Conservation (phyloP, 2,888 invertebrate genomes). For the Spisula subtruncata region DNA sequence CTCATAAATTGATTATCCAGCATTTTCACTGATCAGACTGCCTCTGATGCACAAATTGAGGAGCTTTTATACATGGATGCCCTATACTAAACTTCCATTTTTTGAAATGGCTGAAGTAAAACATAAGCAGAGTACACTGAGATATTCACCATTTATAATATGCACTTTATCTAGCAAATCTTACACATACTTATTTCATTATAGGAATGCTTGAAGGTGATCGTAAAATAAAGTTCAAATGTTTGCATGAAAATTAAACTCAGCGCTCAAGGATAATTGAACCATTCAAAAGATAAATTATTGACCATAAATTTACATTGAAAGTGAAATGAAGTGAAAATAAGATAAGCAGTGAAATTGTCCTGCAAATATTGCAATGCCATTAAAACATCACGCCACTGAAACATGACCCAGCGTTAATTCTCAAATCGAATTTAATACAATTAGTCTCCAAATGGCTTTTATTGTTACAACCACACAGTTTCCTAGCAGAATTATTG, state of each 20-base stretch:
- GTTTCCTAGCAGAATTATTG: background rate
- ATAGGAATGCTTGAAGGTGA: background rate
- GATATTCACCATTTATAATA: too few relatives aligned
- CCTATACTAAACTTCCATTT: too few relatives aligned
- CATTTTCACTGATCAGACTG: too few relatives aligned
- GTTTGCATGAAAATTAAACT: conserved; percentile 15
- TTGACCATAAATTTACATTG: background rate
- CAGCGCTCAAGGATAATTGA: background rate
- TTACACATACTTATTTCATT: background rate
- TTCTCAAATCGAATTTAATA: background rate
- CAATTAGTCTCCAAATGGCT: conserved; percentile 2
- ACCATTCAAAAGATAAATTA: background rate
- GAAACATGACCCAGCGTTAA: too few relatives aligned
- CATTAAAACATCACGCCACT: too few relatives aligned
- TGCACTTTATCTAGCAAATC: background rate
- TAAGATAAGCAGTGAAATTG: background rate
- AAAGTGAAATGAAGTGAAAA: background rate
- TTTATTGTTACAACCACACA: background rate
- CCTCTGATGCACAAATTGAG: too few relatives aligned
- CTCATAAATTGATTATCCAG: too few relatives aligned
- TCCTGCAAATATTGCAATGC: background rate
- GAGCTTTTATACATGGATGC: too few relatives aligned
- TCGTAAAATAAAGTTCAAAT: background rate
- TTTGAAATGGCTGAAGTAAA: too few relatives aligned
- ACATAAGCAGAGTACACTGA: too few relatives aligned